A percentile compares a stretch with the other conserved stretches of the same genome.
These are phyloP conservation scores for Synergus itoensis DNA, from an alignment of 2,888 invertebrate genomes.

Conservation along the genomic window DNA sequence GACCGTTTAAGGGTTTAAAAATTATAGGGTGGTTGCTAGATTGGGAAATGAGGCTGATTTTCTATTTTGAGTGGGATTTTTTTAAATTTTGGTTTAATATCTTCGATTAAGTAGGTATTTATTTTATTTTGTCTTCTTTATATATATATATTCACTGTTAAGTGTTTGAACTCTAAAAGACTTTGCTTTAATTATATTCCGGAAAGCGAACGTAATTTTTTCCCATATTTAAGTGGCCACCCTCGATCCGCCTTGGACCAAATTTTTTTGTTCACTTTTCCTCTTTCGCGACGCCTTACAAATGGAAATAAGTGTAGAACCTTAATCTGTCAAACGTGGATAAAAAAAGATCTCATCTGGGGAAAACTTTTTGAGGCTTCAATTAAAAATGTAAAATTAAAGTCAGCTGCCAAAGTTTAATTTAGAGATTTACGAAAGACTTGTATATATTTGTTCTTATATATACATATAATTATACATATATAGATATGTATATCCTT, in stretches of 20 bases:
- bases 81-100: not conserved
- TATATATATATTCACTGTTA: too few relatives aligned
- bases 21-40: not conserved
- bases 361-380: not conserved
- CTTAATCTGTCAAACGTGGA: not conserved
- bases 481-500: not conserved
- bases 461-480: too few relatives aligned
- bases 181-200: too few relatives aligned
- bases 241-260: not conserved
- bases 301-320: not conserved
- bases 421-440: slow-evolving; percentile 15
- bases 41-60: not conserved
- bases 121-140: not conserved
- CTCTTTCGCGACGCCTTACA: not conserved
- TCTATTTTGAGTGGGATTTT: not conserved
- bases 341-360: not conserved
- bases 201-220: not conserved
- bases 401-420: slow-evolving; percentile 19
- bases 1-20: not conserved
- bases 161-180: too few relatives aligned
- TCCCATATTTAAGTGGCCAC: not conserved
- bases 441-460: slow-evolving; percentile 22
- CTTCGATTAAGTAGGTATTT: not conserved
- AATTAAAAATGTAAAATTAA: not conserved
- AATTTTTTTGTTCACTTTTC: not conserved